Evolutionary conservation across 1,140 invertebrate genomes (phyloP), one percentile per base, ranked within the genome.

Genomic region (Drosophila arawakana): DNA sequence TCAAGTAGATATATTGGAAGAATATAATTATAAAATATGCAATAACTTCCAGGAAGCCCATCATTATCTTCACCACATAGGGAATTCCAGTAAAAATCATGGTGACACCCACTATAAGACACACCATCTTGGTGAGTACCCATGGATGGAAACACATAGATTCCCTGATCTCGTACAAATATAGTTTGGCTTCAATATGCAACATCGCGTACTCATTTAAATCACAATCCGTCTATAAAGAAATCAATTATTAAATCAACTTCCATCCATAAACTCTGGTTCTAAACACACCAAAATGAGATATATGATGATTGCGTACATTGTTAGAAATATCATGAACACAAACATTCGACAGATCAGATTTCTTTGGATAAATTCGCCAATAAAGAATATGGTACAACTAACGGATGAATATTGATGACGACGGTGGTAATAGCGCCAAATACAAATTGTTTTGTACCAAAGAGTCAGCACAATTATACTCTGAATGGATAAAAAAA

Each of bases 21-120:
- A 95, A 95, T 10, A 97, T 94, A 8, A 95, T 93, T 79, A 95
- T 93, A 1, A 95, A 92, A 88, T 97, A 97, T 69, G 95, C 93
- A 0, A 93, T 73, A 0, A 96, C 93, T 72, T 96, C 95, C 0
- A 94, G 70, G 1, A 94, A 72, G 54, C 95, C 95, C 11, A 96
- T 93, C 0, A 95, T 61, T 46, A 97, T 94, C 93, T 98, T 98
- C 15, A 98, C 92, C 59, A 96, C 92, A 78, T 97, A 97, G 77
- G 97, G 96, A 11, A 98, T 96, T 61, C 97, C 94, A 21, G 97
- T 94, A 91, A 98, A 98, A 4, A 97, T 93, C 73, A 96, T 97
- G 57, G 95, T 96, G 61, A 96, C 94, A 2, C 97, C 93, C 65
- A 98, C 94, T 0, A 96, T 95, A 58, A 98, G 90, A n/a, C 95